Conservation (phyloP, 2,888 invertebrate genomes). For the Tetheella fluctuosa region DNA sequence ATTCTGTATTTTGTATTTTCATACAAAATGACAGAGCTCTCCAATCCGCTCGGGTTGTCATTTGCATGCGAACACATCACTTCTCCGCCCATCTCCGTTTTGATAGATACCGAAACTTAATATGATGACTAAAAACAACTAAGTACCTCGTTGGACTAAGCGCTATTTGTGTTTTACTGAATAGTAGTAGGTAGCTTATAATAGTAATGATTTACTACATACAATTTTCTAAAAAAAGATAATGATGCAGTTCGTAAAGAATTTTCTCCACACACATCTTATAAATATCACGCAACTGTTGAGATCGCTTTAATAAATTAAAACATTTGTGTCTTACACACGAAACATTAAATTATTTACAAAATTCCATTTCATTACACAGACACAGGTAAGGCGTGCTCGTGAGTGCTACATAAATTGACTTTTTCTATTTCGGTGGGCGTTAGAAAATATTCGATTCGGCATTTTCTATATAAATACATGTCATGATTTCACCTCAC, state of each 20-base stretch:
- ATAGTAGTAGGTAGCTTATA: too few species aligned
- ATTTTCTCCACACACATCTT: not conserved
- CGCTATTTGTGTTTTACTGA: too few species aligned
- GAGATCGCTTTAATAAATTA: not conserved
- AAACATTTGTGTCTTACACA: slow-evolving; percentile 1
- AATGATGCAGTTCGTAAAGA: slow-evolving; percentile 9
- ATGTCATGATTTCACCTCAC: slow-evolving; percentile 35
- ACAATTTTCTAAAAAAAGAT: too few species aligned
- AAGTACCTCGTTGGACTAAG: too few species aligned
- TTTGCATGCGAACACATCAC: too few species aligned
- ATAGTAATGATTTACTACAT: too few species aligned
- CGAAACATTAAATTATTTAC: slow-evolving; percentile 31
- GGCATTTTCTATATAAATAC: slow-evolving; percentile 38
- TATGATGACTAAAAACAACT: too few species aligned
- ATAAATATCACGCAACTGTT: slow-evolving; percentile 9
- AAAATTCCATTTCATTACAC: slow-evolving; percentile 41
- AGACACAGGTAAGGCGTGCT: slow-evolving; percentile 28
- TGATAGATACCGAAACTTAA: too few species aligned
- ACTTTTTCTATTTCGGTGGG: slow-evolving; percentile 50
- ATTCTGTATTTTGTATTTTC: too few species aligned
- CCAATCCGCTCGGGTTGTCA: too few species aligned
- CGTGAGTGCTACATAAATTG: slow-evolving; percentile 43
- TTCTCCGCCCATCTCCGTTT: too few species aligned
- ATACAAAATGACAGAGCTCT: too few species aligned
- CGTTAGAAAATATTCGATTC: slow-evolving; percentile 38